A percentile compares a stretch with the other conserved stretches of the same genome.
phyloP scores from a whole-genome alignment of 2,888 invertebrate species.

The Oegoconia quadripuncta region DNA sequence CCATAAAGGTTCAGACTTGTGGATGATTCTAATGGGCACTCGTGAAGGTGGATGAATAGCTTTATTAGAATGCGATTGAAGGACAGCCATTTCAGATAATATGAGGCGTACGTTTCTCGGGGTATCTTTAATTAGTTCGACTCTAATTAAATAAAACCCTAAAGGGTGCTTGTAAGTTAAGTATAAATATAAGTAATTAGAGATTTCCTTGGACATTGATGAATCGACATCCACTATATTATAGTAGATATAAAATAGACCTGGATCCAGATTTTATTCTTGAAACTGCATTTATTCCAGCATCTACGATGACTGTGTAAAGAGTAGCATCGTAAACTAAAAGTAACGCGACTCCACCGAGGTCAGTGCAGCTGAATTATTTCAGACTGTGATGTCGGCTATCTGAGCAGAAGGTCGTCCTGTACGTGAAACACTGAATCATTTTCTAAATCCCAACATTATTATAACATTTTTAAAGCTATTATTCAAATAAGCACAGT shows the following conservation, averaged over 20 bases:
- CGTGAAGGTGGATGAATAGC: too few species aligned
- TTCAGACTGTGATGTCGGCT: conserved; percentile 57
- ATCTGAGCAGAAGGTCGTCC: conserved; percentile 41
- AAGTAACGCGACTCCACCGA: conserved; percentile 5
- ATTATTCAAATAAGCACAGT: too few species aligned
- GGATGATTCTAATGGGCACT: conserved; percentile 28
- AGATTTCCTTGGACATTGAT: too few species aligned
- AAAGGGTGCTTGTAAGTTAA: neutral
- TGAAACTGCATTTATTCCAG: neutral
- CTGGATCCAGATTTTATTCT: neutral
- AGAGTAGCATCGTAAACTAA: conserved; percentile 6
- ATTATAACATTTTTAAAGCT: conserved; percentile 7
- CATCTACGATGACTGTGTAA: neutral
- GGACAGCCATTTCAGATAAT: conserved; percentile 6
- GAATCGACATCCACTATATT: too few species aligned
- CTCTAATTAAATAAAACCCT: neutral
- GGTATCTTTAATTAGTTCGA: neutral
- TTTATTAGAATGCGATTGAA: too few species aligned
- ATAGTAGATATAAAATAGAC: neutral
- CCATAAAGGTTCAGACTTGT: conserved; percentile 37
- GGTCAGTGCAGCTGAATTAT: conserved; percentile 37
- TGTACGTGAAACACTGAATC: conserved; percentile 38
- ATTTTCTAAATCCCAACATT: conserved; percentile 29
- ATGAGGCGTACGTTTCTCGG: neutral
- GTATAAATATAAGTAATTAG: too few species aligned